A percentile compares a stretch with the other conserved stretches of the same genome.
Conservation (phyloP, 2,113 vertebrate species). For the Chaenogobius annularis region DNA sequence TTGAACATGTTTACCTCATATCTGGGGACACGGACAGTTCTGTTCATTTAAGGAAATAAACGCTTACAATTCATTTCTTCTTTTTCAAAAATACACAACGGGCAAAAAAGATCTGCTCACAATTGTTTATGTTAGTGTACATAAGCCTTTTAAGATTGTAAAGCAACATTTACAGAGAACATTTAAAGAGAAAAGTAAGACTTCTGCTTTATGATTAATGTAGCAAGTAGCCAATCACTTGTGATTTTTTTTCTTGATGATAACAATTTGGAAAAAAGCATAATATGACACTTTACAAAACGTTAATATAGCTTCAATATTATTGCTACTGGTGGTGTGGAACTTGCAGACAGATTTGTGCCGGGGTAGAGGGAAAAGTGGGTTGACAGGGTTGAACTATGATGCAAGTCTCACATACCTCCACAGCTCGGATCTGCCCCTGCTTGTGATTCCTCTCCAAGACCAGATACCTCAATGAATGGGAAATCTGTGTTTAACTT, state of each 20-base stretch:
- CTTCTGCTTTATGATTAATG: no score
- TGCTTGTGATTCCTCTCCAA: slow-evolving; percentile 55
- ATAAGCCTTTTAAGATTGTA: not conserved
- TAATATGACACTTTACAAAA: no score
- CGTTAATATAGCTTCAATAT: no score
- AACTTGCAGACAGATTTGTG: slow-evolving; percentile 47
- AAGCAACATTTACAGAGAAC: not conserved
- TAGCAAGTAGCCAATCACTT: not conserved
- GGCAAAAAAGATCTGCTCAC: no score
- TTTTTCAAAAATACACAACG: no score
- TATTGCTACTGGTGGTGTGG: not conserved
- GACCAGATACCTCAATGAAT: slow-evolving; percentile 40
- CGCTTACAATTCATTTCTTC: no score
- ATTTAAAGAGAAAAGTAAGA: no score
- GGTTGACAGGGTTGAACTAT: slow-evolving; percentile 18
- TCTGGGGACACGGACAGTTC: no score
- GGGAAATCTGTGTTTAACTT: not conserved
- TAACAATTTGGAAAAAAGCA: not conserved
- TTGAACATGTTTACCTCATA: no score
- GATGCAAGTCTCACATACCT: slow-evolving; percentile 67
- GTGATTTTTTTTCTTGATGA: not conserved
- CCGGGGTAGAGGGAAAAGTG: slow-evolving; percentile 47
- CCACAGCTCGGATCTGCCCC: slow-evolving; percentile 66
- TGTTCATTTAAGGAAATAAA: no score
- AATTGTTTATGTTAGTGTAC: no score